A percentile compares a stretch with the other conserved stretches of the same genome.
phyloP scores from a whole-genome alignment of 2,797 vertebrate species.

The Pantherophis alleghaniensis region DNA sequence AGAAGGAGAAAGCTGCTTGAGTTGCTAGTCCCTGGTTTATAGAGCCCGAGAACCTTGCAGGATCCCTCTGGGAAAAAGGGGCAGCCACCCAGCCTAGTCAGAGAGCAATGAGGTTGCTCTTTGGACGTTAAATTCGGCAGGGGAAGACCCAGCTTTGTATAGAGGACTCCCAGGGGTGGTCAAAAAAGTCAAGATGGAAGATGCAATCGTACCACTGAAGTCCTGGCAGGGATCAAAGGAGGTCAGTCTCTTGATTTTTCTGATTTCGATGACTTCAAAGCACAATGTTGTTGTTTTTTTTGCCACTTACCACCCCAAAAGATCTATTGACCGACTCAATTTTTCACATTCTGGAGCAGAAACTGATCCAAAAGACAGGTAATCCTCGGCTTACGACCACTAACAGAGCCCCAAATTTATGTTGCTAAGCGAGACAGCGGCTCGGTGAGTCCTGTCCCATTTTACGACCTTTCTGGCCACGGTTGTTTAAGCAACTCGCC shows the following conservation, averaged over 20 bases:
- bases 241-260: not conserved
- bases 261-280: not conserved
- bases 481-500: too few relatives aligned
- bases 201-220: not conserved
- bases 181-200: not conserved
- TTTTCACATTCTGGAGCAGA: too few relatives aligned
- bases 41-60: not conserved
- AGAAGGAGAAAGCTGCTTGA: not conserved
- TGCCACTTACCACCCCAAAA: too few relatives aligned
- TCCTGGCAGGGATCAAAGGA: not conserved
- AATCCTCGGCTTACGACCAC: too few relatives aligned
- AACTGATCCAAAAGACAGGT: too few relatives aligned
- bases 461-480: too few relatives aligned
- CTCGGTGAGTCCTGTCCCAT: too few relatives aligned
- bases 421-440: too few relatives aligned
- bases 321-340: too few relatives aligned
- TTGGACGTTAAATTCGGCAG: not conserved
- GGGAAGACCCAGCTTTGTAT: not conserved
- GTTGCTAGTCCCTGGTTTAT: not conserved
- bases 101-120: not conserved
- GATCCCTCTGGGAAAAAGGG: not conserved
- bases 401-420: too few relatives aligned
- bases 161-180: not conserved
- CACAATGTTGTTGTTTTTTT: not conserved
- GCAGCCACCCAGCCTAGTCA: not conserved